Evolutionary conservation across 1,140 invertebrate species (phyloP), one percentile per base, ranked within the genome.

Genomic region (Scaptomyza graminum): DNA sequence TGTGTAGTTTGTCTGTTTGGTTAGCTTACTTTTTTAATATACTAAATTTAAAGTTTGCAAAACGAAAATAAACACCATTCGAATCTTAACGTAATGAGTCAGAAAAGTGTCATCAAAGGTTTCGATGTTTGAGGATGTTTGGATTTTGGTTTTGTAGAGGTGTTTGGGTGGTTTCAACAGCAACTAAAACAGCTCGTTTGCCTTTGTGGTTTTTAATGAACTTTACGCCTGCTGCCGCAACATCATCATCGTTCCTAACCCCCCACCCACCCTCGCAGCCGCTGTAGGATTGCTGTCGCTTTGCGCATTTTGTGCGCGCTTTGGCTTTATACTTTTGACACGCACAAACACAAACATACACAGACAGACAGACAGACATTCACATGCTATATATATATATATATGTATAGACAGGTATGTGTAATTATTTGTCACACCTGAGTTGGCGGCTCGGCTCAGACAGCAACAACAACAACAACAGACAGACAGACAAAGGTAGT

Each of bases 341-440:
- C 64, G 67, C 68, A 74, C 63, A 71, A 22, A 22, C 55, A 63
- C 43, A 69, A 22, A 66, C 25, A n/a, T n/a, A 47, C 9, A 46
- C 12, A 28, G 5, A 31, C 28, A 5, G 28, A 31, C 28, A 67
- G 8, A 41, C 15, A 63, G n/a, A 47, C 28, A 18, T 1, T 22
- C 18, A 22, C 9, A 43, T 16, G 62, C 39, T n/a, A n/a, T n/a
- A n/a, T n/a, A 52, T 1, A 44, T 0, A 22, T 2, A 44, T 28
- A 44, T 28, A 18, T 73, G 61, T 66, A 83, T 74, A 51, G 80
- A 74, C 73, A 84, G 73, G 49, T 84, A 84, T 79, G 85, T 84
- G 83, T 89, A 89, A 89, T 89, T 90, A 89, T 89, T 89, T 89
- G 84, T 89, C 84, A 89, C 84, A 89, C 84, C 84, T 89, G 84